These are phyloP conservation scores for Danio albolineatus DNA, from an alignment of 2,797 vertebrate genomes.

Conservation along the genomic window DNA sequence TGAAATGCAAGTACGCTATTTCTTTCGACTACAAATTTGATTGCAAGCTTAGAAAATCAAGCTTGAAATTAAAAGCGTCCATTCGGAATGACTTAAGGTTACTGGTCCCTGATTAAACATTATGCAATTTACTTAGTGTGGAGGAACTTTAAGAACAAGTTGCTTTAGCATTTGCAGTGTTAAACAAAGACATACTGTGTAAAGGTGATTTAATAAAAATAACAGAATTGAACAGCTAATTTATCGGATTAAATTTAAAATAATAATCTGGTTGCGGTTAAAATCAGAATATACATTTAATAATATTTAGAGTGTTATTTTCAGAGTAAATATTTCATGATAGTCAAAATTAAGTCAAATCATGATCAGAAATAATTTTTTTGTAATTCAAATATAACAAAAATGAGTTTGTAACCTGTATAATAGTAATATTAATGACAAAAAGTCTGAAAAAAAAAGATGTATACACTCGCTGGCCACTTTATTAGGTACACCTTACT, in stretches of 20 bases:
- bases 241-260: background rate
- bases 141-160: background rate
- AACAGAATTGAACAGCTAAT: background rate
- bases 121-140: background rate
- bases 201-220: background rate
- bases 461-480: no score
- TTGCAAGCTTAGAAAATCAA: constrained; percentile 20
- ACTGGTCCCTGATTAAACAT: background rate
- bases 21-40: background rate
- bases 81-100: background rate
- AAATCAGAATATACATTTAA: background rate
- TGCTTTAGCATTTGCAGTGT: background rate
- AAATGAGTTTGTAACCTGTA: no score
- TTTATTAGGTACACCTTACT: no score
- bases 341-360: background rate
- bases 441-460: no score
- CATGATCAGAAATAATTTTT: no score
- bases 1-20: background rate
- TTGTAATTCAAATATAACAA: no score
- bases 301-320: background rate
- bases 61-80: constrained; percentile 30
- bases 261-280: no score
- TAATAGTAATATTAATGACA: no score
- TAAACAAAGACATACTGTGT: background rate
- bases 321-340: background rate